These are phyloP conservation scores for Ctena decussata DNA, from an alignment of 2,888 invertebrate species.

Conservation along the genomic window DNA sequence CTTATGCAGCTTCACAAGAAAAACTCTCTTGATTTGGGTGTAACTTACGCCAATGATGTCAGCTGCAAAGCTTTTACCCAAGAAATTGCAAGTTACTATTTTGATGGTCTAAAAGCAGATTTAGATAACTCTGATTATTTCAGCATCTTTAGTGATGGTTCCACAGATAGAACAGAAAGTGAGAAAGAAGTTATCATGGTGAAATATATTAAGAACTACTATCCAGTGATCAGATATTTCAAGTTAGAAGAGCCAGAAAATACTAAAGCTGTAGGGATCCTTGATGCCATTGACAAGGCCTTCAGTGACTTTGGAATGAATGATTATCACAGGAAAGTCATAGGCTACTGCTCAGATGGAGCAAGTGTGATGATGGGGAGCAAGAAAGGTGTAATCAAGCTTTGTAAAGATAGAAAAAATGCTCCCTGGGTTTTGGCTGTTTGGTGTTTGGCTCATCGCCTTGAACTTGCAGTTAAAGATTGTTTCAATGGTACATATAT, in stretches of 20 bases:
- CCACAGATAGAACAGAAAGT: slow-evolving; percentile 44
- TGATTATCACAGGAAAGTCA: slow-evolving; percentile 34
- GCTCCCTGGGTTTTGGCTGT: slow-evolving; percentile 45
- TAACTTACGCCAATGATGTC: slow-evolving; percentile 46
- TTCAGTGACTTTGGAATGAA: slow-evolving; percentile 33
- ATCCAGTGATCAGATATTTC: slow-evolving; percentile 41
- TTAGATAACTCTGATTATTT: slow-evolving; percentile 35
- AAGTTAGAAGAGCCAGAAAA: slow-evolving; percentile 50
- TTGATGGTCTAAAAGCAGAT: slow-evolving; percentile 44
- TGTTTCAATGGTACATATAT: slow-evolving; percentile 50
- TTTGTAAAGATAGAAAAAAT: slow-evolving; percentile 26
- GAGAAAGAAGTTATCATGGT: slow-evolving; percentile 52
- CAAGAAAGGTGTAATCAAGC: slow-evolving; percentile 43
- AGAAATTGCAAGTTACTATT: slow-evolving; percentile 36
- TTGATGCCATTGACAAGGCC: slow-evolving; percentile 39
- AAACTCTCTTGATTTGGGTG: slow-evolving; percentile 19
- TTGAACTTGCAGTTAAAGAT: slow-evolving; percentile 60
- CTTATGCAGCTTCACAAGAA: slow-evolving; percentile 30
- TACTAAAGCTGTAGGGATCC: slow-evolving; percentile 48
- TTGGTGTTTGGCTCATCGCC: slow-evolving; percentile 53
- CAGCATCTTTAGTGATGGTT: slow-evolving; percentile 52
- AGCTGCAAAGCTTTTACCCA: slow-evolving; percentile 15
- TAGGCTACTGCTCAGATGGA: slow-evolving; percentile 59
- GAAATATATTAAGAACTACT: slow-evolving; percentile 31
- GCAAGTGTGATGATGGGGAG: slow-evolving; percentile 58